These are phyloP conservation scores for Chaunax sp. DNA, from an alignment of 2,797 vertebrate species.

Conservation along the genomic window DNA sequence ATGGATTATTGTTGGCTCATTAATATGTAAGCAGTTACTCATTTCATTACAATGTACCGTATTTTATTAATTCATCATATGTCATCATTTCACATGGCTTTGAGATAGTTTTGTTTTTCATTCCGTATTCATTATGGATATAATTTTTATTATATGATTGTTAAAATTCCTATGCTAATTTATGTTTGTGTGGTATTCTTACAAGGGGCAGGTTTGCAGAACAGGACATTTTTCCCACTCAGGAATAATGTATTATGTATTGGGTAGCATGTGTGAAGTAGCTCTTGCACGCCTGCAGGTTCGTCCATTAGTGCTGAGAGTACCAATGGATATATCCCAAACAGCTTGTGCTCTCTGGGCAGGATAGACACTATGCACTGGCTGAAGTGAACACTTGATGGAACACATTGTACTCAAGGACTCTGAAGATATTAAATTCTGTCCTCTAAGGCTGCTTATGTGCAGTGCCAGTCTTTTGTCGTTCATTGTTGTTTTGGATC, in stretches of 20 bases:
- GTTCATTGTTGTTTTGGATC: not conserved
- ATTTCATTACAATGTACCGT: no score
- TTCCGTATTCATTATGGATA: no score
- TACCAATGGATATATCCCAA: slow-evolving; percentile 35
- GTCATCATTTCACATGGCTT: no score
- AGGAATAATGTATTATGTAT: slow-evolving; percentile 32
- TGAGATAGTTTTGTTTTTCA: no score
- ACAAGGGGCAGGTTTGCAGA: slow-evolving; percentile 1
- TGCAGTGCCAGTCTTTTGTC: not conserved
- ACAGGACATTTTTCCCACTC: slow-evolving; percentile 14
- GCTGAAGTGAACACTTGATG: slow-evolving; percentile 36
- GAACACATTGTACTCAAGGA: slow-evolving; percentile 42
- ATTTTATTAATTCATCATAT: no score
- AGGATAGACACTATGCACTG: slow-evolving; percentile 6
- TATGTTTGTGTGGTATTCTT: not conserved
- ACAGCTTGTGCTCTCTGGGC: slow-evolving; percentile 27
- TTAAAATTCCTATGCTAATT: not conserved
- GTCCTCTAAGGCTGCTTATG: slow-evolving; percentile 2
- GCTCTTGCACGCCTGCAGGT: slow-evolving; percentile 29
- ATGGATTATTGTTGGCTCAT: no score
- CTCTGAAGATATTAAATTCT: slow-evolving; percentile 33
- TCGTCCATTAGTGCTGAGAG: slow-evolving; percentile 19
- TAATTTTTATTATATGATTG: no score
- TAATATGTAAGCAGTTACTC: no score
- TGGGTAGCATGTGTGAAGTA: slow-evolving; percentile 29